phyloP scores from a whole-genome alignment of 2,797 vertebrate species.

The Enteromius argenteus region DNA sequence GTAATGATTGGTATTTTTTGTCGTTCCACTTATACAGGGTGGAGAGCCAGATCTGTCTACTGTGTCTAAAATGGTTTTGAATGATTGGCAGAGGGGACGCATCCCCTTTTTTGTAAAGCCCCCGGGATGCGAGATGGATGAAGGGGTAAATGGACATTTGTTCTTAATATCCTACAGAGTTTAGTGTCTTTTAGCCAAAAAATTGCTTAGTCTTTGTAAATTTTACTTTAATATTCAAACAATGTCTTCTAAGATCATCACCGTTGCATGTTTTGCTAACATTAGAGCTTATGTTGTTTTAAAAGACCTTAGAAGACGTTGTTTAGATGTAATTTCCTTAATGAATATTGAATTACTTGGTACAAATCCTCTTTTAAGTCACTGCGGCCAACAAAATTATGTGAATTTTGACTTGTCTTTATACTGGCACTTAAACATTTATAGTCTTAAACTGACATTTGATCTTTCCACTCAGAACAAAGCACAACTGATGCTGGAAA shows the following conservation, averaged over 20 bases:
- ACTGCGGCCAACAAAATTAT: constrained; percentile 7
- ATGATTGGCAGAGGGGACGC: constrained; percentile 97
- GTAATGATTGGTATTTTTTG: constrained; percentile 12
- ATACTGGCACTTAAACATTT: constrained; percentile 10
- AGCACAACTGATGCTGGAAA: constrained; percentile 54
- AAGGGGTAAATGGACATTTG: constrained; percentile 75
- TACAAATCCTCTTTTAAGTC: neutral
- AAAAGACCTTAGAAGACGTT: neutral
- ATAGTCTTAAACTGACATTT: constrained; percentile 22
- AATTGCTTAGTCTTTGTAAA: neutral
- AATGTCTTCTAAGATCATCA: neutral
- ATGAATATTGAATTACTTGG: neutral
- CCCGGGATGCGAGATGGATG: constrained; percentile 80
- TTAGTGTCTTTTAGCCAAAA: neutral
- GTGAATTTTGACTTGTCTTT: constrained; percentile 1
- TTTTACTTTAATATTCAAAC: neutral
- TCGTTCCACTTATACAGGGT: constrained; percentile 79
- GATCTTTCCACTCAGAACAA: constrained; percentile 58
- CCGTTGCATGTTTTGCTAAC: neutral
- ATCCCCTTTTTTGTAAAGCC: constrained; percentile 98
- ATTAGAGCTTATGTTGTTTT: neutral
- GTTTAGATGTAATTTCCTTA: constrained; percentile 6
- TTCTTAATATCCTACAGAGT: neutral
- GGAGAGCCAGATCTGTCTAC: constrained; percentile 93
- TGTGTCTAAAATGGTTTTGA: constrained; percentile 97